Percentiles rank a stretch among this genome's conserved stretches.
Evolutionary conservation across 2,113 vertebrate genomes (phyloP).

Genomic region (Silurus glanis): DNA sequence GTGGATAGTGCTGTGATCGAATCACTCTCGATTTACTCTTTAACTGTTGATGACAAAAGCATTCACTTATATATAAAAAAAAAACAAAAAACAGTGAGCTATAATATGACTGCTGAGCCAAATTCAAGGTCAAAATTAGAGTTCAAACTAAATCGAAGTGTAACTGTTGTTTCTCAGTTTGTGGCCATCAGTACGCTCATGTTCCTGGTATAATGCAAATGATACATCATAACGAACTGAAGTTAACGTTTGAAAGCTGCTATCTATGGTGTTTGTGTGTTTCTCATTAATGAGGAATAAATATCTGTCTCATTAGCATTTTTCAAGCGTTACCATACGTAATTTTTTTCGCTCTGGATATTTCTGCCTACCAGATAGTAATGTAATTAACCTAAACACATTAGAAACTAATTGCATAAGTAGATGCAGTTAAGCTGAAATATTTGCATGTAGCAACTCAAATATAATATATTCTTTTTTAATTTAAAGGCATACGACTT

Average conservation of each 20-base stretch:
- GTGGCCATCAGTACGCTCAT: background rate
- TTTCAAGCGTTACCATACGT: conserved; percentile 33
- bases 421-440: conserved; percentile 37
- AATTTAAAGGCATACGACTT: background rate
- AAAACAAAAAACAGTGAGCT: conserved; percentile 6
- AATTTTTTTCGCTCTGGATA: conserved; percentile 37
- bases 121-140: background rate
- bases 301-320: conserved; percentile 54
- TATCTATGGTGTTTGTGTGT: conserved; percentile 36
- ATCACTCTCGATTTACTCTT: conserved; percentile 31
- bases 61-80: background rate
- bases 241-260: conserved; percentile 46
- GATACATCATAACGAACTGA: background rate
- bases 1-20: conserved; percentile 36
- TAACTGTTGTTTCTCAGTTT: conserved; percentile 19
- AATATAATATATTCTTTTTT: background rate
- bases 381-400: conserved; percentile 49
- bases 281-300: conserved; percentile 47
- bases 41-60: background rate
- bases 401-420: conserved; percentile 39
- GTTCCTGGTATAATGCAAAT: conserved; percentile 4
- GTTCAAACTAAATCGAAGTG: background rate
- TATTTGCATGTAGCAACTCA: conserved; percentile 22
- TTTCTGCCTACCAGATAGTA: conserved; percentile 48
- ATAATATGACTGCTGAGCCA: background rate